Evolutionary conservation across 2,888 invertebrate species (phyloP).

Genomic region (Pyrgus malvae): DNA sequence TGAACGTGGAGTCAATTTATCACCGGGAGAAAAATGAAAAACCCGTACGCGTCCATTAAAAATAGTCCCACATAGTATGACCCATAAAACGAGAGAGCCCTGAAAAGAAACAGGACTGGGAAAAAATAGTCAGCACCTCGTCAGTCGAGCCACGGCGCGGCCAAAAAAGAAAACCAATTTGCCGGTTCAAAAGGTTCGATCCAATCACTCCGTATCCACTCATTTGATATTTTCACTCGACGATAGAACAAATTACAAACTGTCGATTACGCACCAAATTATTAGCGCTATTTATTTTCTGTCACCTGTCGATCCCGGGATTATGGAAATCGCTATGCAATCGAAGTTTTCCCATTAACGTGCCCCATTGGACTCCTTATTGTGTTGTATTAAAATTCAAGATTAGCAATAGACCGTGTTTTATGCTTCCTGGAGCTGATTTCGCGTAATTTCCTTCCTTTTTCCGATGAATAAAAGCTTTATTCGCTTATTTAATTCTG

Average conservation of each 20-base stretch:
- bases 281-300: constrained; percentile 70
- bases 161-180: constrained; percentile 81
- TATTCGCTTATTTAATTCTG: not conserved
- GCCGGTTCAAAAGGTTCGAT: constrained; percentile 79
- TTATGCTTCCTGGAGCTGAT: constrained; percentile 50
- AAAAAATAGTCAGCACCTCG: constrained; percentile 69
- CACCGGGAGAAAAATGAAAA: constrained; percentile 75
- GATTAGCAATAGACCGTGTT: constrained; percentile 50
- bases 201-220: constrained; percentile 76
- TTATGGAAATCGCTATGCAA: constrained; percentile 67
- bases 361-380: constrained; percentile 48
- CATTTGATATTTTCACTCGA: constrained; percentile 77
- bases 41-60: constrained; percentile 72
- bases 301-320: constrained; percentile 68
- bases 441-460: constrained; percentile 38
- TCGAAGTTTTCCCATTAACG: constrained; percentile 73
- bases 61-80: constrained; percentile 80
- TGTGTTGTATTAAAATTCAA: constrained; percentile 52
- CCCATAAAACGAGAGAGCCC: constrained; percentile 78
- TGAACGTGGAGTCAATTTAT: constrained; percentile 76
- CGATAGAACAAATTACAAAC: constrained; percentile 78
- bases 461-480: not conserved
- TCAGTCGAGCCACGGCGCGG: constrained; percentile 59
- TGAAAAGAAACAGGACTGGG: constrained; percentile 73
- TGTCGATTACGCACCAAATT: constrained; percentile 58